phyloP scores from a whole-genome alignment of 2,888 invertebrate species.

The Agelastica alni region DNA sequence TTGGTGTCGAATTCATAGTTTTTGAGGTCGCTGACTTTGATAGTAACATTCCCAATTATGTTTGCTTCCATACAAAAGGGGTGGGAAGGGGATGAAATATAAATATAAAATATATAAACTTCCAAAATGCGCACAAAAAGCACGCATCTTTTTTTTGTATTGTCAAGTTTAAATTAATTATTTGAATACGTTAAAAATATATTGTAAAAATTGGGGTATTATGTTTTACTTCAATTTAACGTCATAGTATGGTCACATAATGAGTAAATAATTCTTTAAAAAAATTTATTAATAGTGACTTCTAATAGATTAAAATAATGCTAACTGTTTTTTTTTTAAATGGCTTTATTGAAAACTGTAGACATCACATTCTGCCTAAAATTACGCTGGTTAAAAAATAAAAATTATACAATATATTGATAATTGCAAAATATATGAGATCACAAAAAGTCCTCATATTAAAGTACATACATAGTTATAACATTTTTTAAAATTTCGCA shows the following conservation, averaged over 20 bases:
- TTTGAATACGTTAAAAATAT: too few species aligned
- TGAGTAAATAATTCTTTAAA: not conserved
- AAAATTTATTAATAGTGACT: not conserved
- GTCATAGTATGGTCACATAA: not conserved
- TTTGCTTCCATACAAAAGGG: too few species aligned
- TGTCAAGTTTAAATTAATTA: too few species aligned
- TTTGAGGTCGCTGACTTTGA: too few species aligned
- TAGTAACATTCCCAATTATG: too few species aligned
- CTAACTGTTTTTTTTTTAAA: too few species aligned
- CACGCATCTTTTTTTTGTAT: too few species aligned
- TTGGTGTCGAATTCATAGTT: too few species aligned
- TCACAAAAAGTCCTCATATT: slow-evolving; percentile 19
- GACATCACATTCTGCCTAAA: slow-evolving; percentile 21
- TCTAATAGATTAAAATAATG: slow-evolving; percentile 5
- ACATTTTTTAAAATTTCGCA: not conserved
- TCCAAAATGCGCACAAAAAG: too few species aligned
- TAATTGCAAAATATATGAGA: slow-evolving; percentile 20
- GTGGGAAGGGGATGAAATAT: too few species aligned
- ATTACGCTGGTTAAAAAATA: slow-evolving; percentile 14
- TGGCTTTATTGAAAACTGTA: slow-evolving; percentile 23
- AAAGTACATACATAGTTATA: slow-evolving; percentile 8
- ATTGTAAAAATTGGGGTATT: not conserved
- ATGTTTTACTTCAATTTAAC: not conserved
- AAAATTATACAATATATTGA: slow-evolving; percentile 8
- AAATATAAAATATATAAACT: too few species aligned